Evolutionary conservation across 2,888 invertebrate genomes (phyloP), one percentile per base, ranked within the genome.

Genomic region (Dryobota labecula): DNA sequence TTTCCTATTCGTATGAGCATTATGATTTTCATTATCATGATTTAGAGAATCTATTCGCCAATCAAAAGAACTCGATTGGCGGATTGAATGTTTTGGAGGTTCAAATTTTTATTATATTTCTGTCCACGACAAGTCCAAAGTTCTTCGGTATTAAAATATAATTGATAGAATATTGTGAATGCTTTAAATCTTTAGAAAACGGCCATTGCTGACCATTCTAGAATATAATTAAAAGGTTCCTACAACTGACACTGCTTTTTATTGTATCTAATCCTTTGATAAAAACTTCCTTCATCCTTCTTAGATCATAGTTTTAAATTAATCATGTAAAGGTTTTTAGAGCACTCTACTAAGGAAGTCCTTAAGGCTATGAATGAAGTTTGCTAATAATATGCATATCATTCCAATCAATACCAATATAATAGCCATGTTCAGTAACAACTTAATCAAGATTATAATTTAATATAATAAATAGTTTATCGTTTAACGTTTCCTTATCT

Each of bases 371-470:
- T 36, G 33, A 13, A 41, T 58, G 15, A 8, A 49, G 47, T 43
- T 43, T 43, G 33, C 5, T 73, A 47, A 11, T 47, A 47, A 36
- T 47, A 72, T n/a, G 56, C 43, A 47, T 47, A 41, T 20, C 45
- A 33, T 63, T 24, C 6, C 20, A 4, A 33, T n/a, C n/a, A n/a
- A 33, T 18, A 56, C 33, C 54, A 47, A 51, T 67, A 43, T 56
- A 57, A 66, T 30, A 0, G 41, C 20, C 11, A 49, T 30, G 24
- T 73, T 53, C 33, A 68, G 30, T 43, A 24, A 73, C 33, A 54
- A 30, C 77, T 49, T 43, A 54, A 63, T 78, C 36, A 53, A 58
- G n/a, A 15, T 62, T 70, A 70, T 62, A 77, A 51, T 74, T 69
- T 49, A 33, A 27, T 43, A 27, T 62, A 51, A 54, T 56, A 57